A percentile compares a stretch with the other conserved stretches of the same genome.
phyloP scores from a whole-genome alignment of 2,888 invertebrate genomes.

The Blastobasis lacticolella region DNA sequence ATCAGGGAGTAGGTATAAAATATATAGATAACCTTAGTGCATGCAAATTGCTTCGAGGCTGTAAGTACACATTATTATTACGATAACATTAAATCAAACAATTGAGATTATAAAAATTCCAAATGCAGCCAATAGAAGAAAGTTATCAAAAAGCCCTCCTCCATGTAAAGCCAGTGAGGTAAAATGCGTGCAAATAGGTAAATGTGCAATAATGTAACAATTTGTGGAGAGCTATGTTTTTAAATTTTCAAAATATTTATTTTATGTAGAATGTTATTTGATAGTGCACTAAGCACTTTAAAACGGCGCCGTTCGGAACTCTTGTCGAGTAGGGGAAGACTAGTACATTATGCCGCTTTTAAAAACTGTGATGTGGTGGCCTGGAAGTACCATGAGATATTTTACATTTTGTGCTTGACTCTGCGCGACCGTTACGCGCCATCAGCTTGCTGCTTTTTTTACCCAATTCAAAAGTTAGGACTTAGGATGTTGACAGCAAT shows the following conservation, averaged over 20 bases:
- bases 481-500: no score
- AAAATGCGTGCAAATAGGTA: constrained; percentile 61
- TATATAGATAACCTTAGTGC: constrained; percentile 14
- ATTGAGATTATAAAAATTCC: constrained; percentile 29
- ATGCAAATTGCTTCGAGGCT: not conserved
- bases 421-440: no score
- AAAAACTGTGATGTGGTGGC: no score
- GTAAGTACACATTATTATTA: constrained; percentile 7
- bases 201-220: constrained; percentile 54
- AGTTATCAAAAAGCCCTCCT: constrained; percentile 45
- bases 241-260: constrained; percentile 30
- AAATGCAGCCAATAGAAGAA: constrained; percentile 59
- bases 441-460: no score
- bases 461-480: no score
- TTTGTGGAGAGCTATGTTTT: constrained; percentile 41
- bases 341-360: no score
- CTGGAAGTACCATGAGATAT: no score
- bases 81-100: constrained; percentile 23
- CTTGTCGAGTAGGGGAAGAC: no score
- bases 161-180: constrained; percentile 55
- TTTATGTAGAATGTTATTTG: not conserved
- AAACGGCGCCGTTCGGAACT: not conserved
- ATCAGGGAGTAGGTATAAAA: not conserved
- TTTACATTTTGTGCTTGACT: no score
- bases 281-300: not conserved